A percentile compares a stretch with the other conserved stretches of the same genome.
Evolutionary conservation across 2,888 invertebrate species (phyloP).

Genomic region (Mesorhabditis spiculigera): DNA sequence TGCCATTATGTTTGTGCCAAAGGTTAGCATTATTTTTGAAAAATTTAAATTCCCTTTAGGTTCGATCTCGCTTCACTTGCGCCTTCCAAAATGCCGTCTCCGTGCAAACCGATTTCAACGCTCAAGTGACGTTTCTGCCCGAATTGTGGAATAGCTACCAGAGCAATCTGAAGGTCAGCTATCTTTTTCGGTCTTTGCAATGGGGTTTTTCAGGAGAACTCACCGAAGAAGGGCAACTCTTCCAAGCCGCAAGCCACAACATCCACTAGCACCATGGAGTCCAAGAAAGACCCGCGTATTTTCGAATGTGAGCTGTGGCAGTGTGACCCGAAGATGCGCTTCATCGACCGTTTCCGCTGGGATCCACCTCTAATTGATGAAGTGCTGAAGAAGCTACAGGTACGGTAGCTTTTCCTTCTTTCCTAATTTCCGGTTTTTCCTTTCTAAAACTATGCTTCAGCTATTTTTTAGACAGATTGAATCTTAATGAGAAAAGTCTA

Average conservation of each 20-base stretch:
- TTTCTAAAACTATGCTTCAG: not conserved
- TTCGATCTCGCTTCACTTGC: conserved; percentile 93
- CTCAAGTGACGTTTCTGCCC: conserved; percentile 87
- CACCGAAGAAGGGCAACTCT: not conserved
- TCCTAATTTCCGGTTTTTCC: conserved; percentile 4
- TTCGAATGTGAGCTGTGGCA: conserved; percentile 94
- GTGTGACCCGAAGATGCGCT: conserved; percentile 73
- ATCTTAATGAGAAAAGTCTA: not conserved
- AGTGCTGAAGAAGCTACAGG: conserved; percentile 82
- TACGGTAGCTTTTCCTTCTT: conserved; percentile 10
- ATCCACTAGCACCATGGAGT: not conserved
- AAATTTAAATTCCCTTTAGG: conserved; percentile 59
- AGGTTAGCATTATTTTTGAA: not conserved
- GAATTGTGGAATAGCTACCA: conserved; percentile 88
- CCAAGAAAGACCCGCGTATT: conserved; percentile 73
- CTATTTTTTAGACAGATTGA: not conserved
- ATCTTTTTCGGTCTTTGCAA: not conserved
- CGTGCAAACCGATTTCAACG: conserved; percentile 74
- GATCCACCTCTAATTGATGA: conserved; percentile 98
- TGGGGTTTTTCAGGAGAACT: not conserved
- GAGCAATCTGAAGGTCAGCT: conserved; percentile 9
- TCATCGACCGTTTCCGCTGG: conserved; percentile 62
- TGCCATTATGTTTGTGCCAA: not conserved
- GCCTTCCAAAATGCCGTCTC: conserved; percentile 96
- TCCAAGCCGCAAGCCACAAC: too few species aligned